A percentile compares a stretch with the other conserved stretches of the same genome.
phyloP scores from a whole-genome alignment of 2,113 vertebrate genomes.

The Triplophysa dalaica region DNA sequence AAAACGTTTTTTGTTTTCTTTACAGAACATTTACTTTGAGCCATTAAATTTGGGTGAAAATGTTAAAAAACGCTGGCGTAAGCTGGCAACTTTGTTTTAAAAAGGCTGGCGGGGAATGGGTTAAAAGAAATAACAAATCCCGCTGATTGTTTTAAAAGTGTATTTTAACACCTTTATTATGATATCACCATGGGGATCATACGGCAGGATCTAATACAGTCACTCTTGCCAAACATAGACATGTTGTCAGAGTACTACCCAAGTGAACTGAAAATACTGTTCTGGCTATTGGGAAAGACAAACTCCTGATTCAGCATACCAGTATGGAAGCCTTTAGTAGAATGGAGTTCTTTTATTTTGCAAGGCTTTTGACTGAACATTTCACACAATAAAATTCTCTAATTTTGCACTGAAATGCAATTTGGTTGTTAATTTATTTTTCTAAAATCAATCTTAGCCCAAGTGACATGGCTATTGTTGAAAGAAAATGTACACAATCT shows the following conservation, averaged over 20 bases:
- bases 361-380: not conserved
- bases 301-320: conserved; percentile 66
- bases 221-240: conserved; percentile 64
- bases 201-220: conserved; percentile 70
- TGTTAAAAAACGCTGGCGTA: no score
- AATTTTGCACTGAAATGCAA: no score
- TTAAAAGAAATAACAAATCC: not conserved
- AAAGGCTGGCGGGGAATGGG: no score
- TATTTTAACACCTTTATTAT: not conserved
- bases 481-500: no score
- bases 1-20: no score
- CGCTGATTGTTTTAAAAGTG: not conserved
- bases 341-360: conserved; percentile 14
- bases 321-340: conserved; percentile 51
- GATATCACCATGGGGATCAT: conserved; percentile 65
- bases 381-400: no score
- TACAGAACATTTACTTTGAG: no score
- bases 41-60: no score
- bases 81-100: no score
- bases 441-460: no score
- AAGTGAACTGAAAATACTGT: conserved; percentile 49
- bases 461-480: no score
- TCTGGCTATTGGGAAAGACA: conserved; percentile 58
- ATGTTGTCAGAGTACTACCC: conserved; percentile 66
- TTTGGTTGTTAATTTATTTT: no score